Base-by-base conservation (phyloP, 1,140 invertebrate species). In the Gryon sp. region DNA sequence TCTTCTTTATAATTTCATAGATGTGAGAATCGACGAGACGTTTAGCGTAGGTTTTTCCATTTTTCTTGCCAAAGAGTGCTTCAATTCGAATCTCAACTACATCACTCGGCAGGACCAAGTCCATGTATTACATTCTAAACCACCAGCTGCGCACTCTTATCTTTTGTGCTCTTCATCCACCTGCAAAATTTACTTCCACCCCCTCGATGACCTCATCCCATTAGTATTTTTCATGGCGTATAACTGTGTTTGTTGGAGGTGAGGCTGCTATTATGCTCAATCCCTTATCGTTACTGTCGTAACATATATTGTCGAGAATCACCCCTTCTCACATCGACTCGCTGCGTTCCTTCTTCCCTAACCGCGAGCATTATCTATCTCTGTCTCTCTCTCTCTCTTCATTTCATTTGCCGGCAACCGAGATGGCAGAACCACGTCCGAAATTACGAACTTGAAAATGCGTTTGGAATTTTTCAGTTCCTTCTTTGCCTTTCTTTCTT, bases 221-320 rank as follows among this genome's bases (percentile, higher is more conserved):
- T 85, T 84, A 84, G 82, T 85, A 87, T 87, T 86, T 87, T 86
- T 87, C 83, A 86, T 78, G 65, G 60, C 55, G 63, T 62, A 34
- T 81, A 74, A 84, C 82, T 82, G 81, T 80, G 73, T 80, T 69
- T 76, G 74, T 79, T 65, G 73, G 69, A 83, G 77, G 78, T 68
- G 62, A 76, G n/a, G 30, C 76, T 68, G 55, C 83, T 84, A 86
- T 86, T 86, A 84, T 84, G 74, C 80, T 80, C 79, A 78, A 84
- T 82, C 81, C 79, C 83, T 84, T 85, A 86, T 86, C 84, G 83
- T 83, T 79, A 82, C 76, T 32, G 69, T 46, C 83, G 69, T 75
- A 68, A 73, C 80, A 80, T 84, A 85, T 83, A 83, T 84, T 68
- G 68, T 77, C 28, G 45, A 40, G 73, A 82, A 80, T 78, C 83